A percentile compares a stretch with the other conserved stretches of the same genome.
These are phyloP conservation scores for Augiades crinisus DNA, from an alignment of 2,888 invertebrate species.

Conservation along the genomic window DNA sequence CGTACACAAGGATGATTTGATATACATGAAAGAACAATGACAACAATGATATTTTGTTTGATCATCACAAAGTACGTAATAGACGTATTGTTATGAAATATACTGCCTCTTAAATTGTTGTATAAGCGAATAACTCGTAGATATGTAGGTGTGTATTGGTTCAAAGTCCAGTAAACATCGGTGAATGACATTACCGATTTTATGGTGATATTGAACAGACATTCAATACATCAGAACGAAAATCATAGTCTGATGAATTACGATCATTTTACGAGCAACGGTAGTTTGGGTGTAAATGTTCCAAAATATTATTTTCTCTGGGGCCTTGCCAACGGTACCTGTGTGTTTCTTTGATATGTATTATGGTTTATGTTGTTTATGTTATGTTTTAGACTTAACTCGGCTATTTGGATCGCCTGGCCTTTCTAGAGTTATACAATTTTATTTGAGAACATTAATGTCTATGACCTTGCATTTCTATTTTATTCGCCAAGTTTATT, in stretches of 20 bases:
- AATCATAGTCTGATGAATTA: conserved; percentile 29
- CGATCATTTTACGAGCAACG: conserved; percentile 25
- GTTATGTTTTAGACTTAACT: conserved; percentile 6
- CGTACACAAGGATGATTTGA: neutral
- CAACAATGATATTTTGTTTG: conserved; percentile 1
- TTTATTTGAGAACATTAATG: too few relatives aligned
- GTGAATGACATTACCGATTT: conserved; percentile 23
- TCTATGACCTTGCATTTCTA: too few relatives aligned
- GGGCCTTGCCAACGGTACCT: conserved; percentile 25
- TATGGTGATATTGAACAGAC: conserved; percentile 31
- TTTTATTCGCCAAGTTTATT: too few relatives aligned
- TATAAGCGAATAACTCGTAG: neutral
- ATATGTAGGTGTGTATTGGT: too few relatives aligned
- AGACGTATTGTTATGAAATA: conserved; percentile 2
- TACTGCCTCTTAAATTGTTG: neutral
- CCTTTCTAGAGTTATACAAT: neutral
- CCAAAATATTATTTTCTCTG: conserved; percentile 24
- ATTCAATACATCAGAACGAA: conserved; percentile 28
- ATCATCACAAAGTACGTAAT: neutral
- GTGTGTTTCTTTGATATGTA: conserved; percentile 9
- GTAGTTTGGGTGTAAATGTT: conserved; percentile 25
- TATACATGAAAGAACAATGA: neutral
- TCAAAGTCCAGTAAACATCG: conserved; percentile 16
- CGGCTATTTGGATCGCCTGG: conserved; percentile 25
- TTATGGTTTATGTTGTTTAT: conserved; percentile 3